Evolutionary conservation across 2,888 invertebrate genomes (phyloP), one percentile per base, ranked within the genome.

Genomic region (Aspidiotus destructor): DNA sequence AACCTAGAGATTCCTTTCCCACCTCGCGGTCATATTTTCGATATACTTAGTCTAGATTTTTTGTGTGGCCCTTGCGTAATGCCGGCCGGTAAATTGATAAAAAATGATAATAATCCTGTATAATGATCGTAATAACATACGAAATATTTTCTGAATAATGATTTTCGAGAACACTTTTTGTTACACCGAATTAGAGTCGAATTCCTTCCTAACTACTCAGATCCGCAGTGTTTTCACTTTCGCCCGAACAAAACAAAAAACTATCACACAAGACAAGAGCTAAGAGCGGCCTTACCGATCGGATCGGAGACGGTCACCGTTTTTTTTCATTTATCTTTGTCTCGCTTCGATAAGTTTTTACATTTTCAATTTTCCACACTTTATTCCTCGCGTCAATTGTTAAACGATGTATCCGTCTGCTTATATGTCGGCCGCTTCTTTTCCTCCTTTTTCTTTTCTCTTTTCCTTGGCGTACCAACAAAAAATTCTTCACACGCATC

Each of bases 341-440:
- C 57, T 58, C 58, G 64, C 41, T 65, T 42, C 64, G 16, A 42
- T 65, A 65, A 55, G 54, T 65, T 65, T 62, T 65, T 42, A 55
- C 55, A 55, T 55, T 57, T 65, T 65, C 64, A 65, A 65, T 65
- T 65, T 65, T 65, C 57, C 64, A 65, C 64, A 65, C 64, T 65
- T 65, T 42, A 42, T 65, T 63, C 63, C 15, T 48, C 52, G 16
- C n/a, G 40, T 54, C 55, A 54, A 41, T 63, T 40, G 53, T 63
- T 63, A 63, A 63, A 53, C 41, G 55, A 13, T 40, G 53, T 63
- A 63, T 42, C 55, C 42, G 62, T 65, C 64, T 65, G 16, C 57
- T 41, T 57, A 44, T n/a, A 41, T 57, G 57, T 52, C 62, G 55
- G 64, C 64, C 16, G 55, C 41, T 41, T 65, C 57, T 57, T 65